A percentile compares a stretch with the other conserved stretches of the same genome.
phyloP scores from a whole-genome alignment of 2,113 vertebrate genomes.

The Arvicanthis niloticus region DNA sequence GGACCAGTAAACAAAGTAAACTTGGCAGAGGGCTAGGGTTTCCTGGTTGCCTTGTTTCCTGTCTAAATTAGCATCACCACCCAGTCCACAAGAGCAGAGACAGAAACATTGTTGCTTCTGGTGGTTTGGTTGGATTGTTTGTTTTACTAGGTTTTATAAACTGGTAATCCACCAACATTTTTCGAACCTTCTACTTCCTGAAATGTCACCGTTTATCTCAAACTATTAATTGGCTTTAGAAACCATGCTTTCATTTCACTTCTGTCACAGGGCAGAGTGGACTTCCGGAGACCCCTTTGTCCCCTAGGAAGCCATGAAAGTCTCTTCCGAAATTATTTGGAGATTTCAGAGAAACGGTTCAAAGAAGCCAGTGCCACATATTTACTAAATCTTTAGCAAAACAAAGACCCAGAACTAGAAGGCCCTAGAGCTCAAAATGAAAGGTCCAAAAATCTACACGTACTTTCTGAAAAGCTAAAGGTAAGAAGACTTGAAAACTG shows the following conservation, averaged over 20 bases:
- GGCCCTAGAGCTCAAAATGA: slow-evolving; percentile 50
- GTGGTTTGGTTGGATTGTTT: not conserved
- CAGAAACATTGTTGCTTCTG: not conserved
- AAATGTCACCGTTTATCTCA: not conserved
- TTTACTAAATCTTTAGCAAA: slow-evolving; percentile 44
- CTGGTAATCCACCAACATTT: slow-evolving; percentile 37
- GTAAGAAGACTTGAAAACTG: slow-evolving; percentile 22
- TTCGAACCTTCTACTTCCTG: slow-evolving; percentile 27
- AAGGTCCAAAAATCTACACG: not conserved
- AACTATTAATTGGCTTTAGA: not conserved
- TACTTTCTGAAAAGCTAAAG: slow-evolving; percentile 26
- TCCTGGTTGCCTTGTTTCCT: slow-evolving; percentile 57
- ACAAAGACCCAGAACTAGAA: slow-evolving; percentile 29
- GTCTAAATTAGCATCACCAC: slow-evolving; percentile 10
- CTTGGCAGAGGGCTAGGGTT: slow-evolving; percentile 2
- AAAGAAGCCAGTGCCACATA: slow-evolving; percentile 18
- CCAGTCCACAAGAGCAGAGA: not conserved
- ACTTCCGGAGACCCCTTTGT: not conserved
- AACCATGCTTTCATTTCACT: slow-evolving; percentile 19
- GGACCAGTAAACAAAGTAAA: slow-evolving; percentile 62
- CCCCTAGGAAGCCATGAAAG: not conserved
- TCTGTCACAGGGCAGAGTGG: not conserved
- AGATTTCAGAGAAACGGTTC: slow-evolving; percentile 3
- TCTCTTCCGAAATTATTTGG: slow-evolving; percentile 26
- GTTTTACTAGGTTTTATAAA: not conserved